A percentile compares a stretch with the other conserved stretches of the same genome.
These are phyloP conservation scores for Coenonympha arcania DNA, from an alignment of 2,888 invertebrate genomes.

Conservation along the genomic window DNA sequence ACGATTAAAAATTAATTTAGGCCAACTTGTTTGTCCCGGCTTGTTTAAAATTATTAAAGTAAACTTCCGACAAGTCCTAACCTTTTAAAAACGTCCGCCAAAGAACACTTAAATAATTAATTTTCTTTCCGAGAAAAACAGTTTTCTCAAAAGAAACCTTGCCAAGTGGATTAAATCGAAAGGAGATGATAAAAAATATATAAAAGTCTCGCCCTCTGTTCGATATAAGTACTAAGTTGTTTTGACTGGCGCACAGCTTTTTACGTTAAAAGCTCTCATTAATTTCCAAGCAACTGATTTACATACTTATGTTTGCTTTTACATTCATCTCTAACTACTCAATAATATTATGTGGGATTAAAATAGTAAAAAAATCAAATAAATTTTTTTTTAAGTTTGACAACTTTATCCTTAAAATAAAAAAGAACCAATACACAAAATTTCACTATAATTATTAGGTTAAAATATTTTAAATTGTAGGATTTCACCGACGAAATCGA, in stretches of 20 bases:
- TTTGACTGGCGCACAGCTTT: slow-evolving; percentile 6
- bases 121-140: slow-evolving; percentile 7
- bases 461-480: too few relatives aligned
- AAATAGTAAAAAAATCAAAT: too few relatives aligned
- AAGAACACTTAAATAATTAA: slow-evolving; percentile 11
- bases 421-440: too few relatives aligned
- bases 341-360: too few relatives aligned
- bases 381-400: too few relatives aligned
- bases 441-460: too few relatives aligned
- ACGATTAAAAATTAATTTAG: not conserved
- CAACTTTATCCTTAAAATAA: too few relatives aligned
- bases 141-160: slow-evolving; percentile 12
- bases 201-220: slow-evolving; percentile 1
- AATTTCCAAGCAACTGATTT: too few relatives aligned
- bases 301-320: too few relatives aligned
- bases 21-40: not conserved
- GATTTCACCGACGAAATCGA: too few relatives aligned
- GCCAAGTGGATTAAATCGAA: slow-evolving; percentile 10
- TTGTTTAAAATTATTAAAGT: not conserved
- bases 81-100: slow-evolving; percentile 6
- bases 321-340: too few relatives aligned
- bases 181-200: slow-evolving; percentile 9
- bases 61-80: not conserved
- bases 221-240: slow-evolving; percentile 9
- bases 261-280: slow-evolving; percentile 6